Percentiles rank a stretch among this genome's conserved stretches.
These are phyloP conservation scores for Agriopis marginaria DNA, from an alignment of 2,888 invertebrate species.

Conservation along the genomic window DNA sequence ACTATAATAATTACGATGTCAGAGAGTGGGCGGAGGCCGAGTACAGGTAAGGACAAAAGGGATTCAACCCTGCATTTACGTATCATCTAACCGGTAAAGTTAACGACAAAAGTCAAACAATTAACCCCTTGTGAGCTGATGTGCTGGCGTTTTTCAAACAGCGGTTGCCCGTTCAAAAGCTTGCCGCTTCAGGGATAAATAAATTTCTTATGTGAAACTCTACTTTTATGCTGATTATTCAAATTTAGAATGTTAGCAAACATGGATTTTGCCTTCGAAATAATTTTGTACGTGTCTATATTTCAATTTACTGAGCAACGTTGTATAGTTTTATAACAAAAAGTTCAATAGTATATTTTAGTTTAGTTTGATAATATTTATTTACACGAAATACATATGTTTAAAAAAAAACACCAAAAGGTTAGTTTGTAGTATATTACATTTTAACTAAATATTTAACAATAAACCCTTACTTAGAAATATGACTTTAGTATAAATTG, in stretches of 20 bases:
- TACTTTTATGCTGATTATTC: slow-evolving; percentile 62
- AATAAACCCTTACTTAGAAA: too few relatives aligned
- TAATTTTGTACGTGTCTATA: slow-evolving; percentile 16
- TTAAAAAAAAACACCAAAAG: too few relatives aligned
- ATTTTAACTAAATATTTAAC: not conserved
- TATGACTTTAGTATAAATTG: too few relatives aligned
- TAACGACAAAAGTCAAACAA: slow-evolving; percentile 74
- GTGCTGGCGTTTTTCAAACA: slow-evolving; percentile 63
- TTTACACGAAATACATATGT: too few relatives aligned
- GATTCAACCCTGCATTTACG: slow-evolving; percentile 59
- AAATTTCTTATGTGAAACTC: slow-evolving; percentile 69
- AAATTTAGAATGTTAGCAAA: slow-evolving; percentile 31
- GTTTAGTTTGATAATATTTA: too few relatives aligned
- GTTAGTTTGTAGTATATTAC: slow-evolving; percentile 2
- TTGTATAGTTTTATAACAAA: not conserved
- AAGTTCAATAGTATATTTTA: too few relatives aligned
- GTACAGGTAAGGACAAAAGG: slow-evolving; percentile 51
- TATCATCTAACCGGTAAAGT: slow-evolving; percentile 68
- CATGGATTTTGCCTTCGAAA: slow-evolving; percentile 21
- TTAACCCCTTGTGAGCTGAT: slow-evolving; percentile 66
- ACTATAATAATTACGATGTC: slow-evolving; percentile 58
- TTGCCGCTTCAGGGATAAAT: slow-evolving; percentile 43
- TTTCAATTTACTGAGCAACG: not conserved
- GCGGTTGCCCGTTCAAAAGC: slow-evolving; percentile 47
- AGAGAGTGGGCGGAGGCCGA: slow-evolving; percentile 52